Evolutionary conservation across 2,113 vertebrate genomes (phyloP).

Genomic region (Oryzias javanicus): DNA sequence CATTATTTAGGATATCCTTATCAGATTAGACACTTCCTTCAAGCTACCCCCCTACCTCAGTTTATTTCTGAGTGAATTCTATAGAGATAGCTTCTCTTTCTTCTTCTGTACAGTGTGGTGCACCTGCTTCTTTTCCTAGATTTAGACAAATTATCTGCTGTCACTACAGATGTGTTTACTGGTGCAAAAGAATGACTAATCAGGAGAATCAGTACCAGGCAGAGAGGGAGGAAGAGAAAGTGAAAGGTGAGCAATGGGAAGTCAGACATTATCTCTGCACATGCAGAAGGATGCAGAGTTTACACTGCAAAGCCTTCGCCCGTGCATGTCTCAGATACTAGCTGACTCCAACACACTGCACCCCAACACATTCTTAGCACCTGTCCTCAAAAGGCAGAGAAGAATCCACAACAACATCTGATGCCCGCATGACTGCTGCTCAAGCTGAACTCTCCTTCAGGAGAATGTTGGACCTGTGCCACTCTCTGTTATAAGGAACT

Average conservation of each 20-base stretch:
- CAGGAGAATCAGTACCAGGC: constrained; percentile 5
- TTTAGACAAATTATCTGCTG: constrained; percentile 2
- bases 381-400: constrained; percentile 19
- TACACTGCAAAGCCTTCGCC: constrained; percentile 53
- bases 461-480: constrained; percentile 3
- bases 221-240: constrained; percentile 1
- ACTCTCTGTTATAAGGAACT: constrained; percentile 9
- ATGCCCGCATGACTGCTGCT: constrained; percentile 23
- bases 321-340: constrained; percentile 27
- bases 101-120: background rate
- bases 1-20: constrained; percentile 5
- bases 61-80: constrained; percentile 14
- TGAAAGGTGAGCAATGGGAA: constrained; percentile 49
- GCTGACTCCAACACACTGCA: constrained; percentile 25
- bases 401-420: constrained; percentile 5
- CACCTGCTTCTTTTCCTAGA: background rate
- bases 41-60: constrained; percentile 10
- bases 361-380: constrained; percentile 28
- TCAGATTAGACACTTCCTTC: constrained; percentile 6
- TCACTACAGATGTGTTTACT: constrained; percentile 22
- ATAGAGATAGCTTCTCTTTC: background rate
- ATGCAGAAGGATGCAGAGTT: constrained; percentile 64
- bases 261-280: constrained; percentile 56
- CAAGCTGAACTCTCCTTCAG: constrained; percentile 15
- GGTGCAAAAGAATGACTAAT: constrained; percentile 21